These are phyloP conservation scores for Carapus acus DNA, from an alignment of 2,797 vertebrate genomes.

Conservation along the genomic window DNA sequence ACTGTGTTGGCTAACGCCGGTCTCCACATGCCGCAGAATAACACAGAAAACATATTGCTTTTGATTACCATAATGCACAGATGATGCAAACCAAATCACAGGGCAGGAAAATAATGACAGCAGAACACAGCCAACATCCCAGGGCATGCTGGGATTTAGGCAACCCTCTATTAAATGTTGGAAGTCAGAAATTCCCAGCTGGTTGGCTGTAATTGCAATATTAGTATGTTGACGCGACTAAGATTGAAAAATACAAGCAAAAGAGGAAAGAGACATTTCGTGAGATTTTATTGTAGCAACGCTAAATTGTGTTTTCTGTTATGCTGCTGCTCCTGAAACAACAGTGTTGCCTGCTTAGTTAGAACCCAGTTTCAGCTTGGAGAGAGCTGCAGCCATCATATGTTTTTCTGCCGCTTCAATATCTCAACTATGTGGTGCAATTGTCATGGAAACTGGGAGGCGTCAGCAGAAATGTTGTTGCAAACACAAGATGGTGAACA, in stretches of 20 bases:
- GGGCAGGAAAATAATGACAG: conserved; percentile 42
- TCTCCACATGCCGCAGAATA: conserved; percentile 12
- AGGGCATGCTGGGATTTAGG: conserved; percentile 30
- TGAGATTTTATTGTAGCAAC: conserved; percentile 16
- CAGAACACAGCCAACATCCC: conserved; percentile 17
- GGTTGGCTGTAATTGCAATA: conserved; percentile 30
- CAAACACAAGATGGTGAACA: too few species aligned
- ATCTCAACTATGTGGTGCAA: too few species aligned
- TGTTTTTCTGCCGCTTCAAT: too few species aligned
- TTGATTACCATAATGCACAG: conserved; percentile 29
- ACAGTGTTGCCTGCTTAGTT: too few species aligned
- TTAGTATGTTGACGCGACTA: conserved; percentile 28
- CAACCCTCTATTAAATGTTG: conserved; percentile 36
- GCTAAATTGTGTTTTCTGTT: conserved; percentile 9
- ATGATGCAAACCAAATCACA: conserved; percentile 38
- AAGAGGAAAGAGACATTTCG: not conserved
- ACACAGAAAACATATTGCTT: conserved; percentile 16
- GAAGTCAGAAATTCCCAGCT: conserved; percentile 24
- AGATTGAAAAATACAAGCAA: conserved; percentile 14
- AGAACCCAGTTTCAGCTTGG: too few species aligned
- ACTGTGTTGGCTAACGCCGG: not conserved
- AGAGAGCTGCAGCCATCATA: too few species aligned
- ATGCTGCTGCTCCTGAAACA: too few species aligned
- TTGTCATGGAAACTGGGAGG: too few species aligned
- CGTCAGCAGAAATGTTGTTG: too few species aligned